phyloP scores from a whole-genome alignment of 2,888 invertebrate genomes.

The Andrena minutula region DNA sequence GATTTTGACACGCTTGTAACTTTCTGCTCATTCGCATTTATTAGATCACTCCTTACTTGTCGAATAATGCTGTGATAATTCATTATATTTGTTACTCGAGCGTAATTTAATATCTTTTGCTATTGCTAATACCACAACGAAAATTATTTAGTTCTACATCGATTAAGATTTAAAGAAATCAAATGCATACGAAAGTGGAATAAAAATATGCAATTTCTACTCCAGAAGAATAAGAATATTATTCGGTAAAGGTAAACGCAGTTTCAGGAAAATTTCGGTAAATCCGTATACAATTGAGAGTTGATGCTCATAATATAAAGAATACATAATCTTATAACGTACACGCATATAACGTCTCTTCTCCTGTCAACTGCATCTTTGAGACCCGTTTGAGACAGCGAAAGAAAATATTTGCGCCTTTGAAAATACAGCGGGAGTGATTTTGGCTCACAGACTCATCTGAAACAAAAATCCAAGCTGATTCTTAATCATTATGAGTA shows the following conservation, averaged over 20 bases:
- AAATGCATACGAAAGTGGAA: constrained; percentile 10
- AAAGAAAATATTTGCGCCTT: too few species aligned
- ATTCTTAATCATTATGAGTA: too few species aligned
- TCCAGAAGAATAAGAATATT: constrained; percentile 6
- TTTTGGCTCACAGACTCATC: too few species aligned
- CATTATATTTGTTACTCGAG: constrained; percentile 2
- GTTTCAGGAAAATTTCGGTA: neutral
- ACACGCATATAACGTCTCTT: too few species aligned
- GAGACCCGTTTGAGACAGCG: too few species aligned
- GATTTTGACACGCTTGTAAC: neutral
- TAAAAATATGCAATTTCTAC: neutral
- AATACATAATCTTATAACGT: too few species aligned
- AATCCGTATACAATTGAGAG: neutral
- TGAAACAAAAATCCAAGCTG: too few species aligned
- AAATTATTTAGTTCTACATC: neutral
- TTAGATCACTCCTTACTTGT: constrained; percentile 4
- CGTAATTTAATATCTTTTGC: neutral
- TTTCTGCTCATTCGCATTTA: constrained; percentile 13
- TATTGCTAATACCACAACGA: constrained; percentile 1
- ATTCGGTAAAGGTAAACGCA: neutral
- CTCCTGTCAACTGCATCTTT: too few species aligned
- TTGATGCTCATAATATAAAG: too few species aligned
- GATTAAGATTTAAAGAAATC: constrained; percentile 2
- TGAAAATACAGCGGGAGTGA: too few species aligned
- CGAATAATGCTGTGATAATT: constrained; percentile 10